A percentile compares a stretch with the other conserved stretches of the same genome.
These are phyloP conservation scores for Mormyrus lacerda DNA, from an alignment of 2,113 vertebrate species.

Conservation along the genomic window DNA sequence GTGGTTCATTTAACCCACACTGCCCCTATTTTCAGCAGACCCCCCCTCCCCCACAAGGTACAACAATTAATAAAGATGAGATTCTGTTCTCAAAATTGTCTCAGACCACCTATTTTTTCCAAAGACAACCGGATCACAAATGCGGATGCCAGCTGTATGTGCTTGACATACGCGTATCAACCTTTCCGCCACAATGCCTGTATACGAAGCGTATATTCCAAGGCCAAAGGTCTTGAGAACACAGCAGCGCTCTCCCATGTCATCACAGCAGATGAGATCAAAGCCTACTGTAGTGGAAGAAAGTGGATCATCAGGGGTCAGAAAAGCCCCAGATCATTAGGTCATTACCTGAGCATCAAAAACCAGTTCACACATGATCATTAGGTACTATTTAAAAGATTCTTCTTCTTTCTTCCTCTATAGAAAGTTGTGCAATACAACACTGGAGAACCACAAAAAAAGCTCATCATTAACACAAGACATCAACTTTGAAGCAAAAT, in stretches of 20 bases:
- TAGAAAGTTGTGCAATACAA: not conserved
- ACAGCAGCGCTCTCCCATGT: not conserved
- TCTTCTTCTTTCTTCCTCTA: not conserved
- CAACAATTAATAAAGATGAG: not conserved
- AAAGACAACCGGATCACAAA: not conserved
- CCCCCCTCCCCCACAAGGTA: constrained; percentile 3
- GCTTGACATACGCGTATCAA: not conserved
- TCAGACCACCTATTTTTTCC: not conserved
- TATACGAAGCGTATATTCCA: not conserved
- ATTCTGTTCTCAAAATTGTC: not conserved
- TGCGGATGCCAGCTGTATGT: not conserved
- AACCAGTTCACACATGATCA: not conserved
- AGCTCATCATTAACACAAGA: not conserved
- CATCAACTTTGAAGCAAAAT: not conserved
- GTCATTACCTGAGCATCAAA: not conserved
- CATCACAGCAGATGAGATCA: not conserved
- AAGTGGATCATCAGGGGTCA: not conserved
- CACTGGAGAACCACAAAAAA: not conserved
- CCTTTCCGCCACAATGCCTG: not conserved
- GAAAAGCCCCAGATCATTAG: not conserved
- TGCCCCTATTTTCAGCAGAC: constrained; percentile 2
- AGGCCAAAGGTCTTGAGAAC: not conserved
- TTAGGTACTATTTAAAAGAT: not conserved
- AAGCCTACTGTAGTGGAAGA: not conserved
- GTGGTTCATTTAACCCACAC: not conserved